These are phyloP conservation scores for Asobara japonica DNA, from an alignment of 1,140 invertebrate species.

Conservation along the genomic window DNA sequence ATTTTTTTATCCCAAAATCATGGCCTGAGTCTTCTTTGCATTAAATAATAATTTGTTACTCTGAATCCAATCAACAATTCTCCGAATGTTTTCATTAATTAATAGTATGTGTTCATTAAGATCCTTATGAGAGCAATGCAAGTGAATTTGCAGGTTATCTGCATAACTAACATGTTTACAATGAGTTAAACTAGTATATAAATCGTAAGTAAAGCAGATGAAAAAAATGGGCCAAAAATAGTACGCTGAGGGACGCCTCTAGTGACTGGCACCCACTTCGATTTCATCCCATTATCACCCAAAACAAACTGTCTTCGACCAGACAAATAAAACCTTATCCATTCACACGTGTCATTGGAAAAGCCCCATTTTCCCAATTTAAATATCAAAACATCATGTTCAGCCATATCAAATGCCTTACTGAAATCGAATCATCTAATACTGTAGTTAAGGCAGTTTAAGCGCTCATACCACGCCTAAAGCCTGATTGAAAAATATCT, in stretches of 20 bases:
- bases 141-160: background rate
- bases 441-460: constrained; percentile 27
- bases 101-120: background rate
- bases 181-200: background rate
- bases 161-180: background rate
- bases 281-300: background rate
- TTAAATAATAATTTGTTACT: background rate
- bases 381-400: too few species aligned
- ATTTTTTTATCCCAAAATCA: background rate
- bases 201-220: background rate
- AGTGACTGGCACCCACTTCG: background rate
- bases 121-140: background rate
- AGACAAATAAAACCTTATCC: constrained; percentile 9
- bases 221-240: constrained; percentile 1
- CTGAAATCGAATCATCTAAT: constrained; percentile 31
- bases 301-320: background rate
- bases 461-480: constrained; percentile 22
- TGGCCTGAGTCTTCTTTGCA: background rate
- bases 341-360: too few species aligned
- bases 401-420: too few species aligned
- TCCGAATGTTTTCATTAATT: constrained; percentile 1
- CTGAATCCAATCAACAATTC: background rate
- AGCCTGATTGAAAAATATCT: constrained; percentile 32
- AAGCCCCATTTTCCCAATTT: too few species aligned
- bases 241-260: background rate